phyloP scores from a whole-genome alignment of 2,888 invertebrate genomes.

The Stegana nigrithorax region DNA sequence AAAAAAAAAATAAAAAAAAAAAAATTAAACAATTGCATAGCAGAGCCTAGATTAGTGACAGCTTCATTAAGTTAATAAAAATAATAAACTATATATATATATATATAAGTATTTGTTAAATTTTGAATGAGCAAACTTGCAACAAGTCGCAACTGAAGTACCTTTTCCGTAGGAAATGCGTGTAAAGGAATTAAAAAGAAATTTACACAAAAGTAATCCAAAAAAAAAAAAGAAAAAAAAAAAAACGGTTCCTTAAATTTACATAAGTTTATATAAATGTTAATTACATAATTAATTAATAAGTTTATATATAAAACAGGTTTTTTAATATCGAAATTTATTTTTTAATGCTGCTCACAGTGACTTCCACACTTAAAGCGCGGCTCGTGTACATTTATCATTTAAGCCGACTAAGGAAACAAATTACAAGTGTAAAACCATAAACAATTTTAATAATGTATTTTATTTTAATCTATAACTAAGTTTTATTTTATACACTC shows the following conservation, averaged over 20 bases:
- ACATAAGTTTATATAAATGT: too few species aligned
- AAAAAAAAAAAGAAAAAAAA: not conserved
- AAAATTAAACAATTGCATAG: too few species aligned
- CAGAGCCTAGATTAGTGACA: too few species aligned
- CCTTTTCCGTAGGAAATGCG: constrained; percentile 38
- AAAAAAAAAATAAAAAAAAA: too few species aligned
- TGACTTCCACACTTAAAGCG: not conserved
- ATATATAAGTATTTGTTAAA: not conserved
- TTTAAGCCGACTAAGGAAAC: not conserved
- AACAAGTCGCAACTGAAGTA: constrained; percentile 60
- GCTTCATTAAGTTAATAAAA: not conserved
- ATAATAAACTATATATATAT: not conserved
- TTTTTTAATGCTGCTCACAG: not conserved
- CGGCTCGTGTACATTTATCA: not conserved
- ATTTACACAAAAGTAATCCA: not conserved
- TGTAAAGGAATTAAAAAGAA: constrained; percentile 15
- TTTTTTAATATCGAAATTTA: not conserved
- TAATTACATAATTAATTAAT: too few species aligned
- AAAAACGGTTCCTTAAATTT: constrained; percentile 6
- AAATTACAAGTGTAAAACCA: constrained; percentile 16
- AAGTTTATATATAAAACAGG: too few species aligned
- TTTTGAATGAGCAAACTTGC: not conserved
- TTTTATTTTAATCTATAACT: too few species aligned
- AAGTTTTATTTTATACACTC: too few species aligned
- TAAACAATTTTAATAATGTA: not conserved